phyloP scores from a whole-genome alignment of 2,888 invertebrate genomes.

The Ellobium chinense region DNA sequence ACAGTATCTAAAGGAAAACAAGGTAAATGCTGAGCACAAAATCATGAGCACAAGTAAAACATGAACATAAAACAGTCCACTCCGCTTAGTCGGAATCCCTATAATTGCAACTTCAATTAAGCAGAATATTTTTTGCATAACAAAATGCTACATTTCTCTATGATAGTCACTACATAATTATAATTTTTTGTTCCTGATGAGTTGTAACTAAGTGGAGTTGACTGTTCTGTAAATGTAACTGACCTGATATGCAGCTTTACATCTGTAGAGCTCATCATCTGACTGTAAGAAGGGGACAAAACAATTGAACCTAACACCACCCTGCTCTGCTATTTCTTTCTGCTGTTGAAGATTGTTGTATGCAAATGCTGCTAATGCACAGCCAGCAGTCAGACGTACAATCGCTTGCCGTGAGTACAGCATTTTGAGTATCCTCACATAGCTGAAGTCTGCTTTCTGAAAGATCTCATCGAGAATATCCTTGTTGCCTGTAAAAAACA shows the following conservation, averaged over 20 bases:
- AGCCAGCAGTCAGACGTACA: conserved; percentile 72
- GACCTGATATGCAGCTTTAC: conserved; percentile 78
- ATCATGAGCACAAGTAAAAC: no score
- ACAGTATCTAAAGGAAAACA: no score
- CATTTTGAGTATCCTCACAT: conserved; percentile 74
- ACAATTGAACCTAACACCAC: conserved; percentile 75
- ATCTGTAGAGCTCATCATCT: conserved; percentile 73
- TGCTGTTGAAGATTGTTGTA: conserved; percentile 77
- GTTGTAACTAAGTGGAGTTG: no score
- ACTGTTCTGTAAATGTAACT: no score
- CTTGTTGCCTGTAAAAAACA: conserved; percentile 64
- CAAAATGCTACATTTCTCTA: no score
- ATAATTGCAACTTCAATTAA: no score
- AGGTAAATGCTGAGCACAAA: no score
- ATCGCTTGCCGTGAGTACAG: conserved; percentile 70
- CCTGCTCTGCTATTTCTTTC: conserved; percentile 75
- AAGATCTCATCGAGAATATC: conserved; percentile 73
- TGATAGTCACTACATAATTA: no score
- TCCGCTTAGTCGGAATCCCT: no score
- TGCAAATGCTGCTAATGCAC: conserved; percentile 76
- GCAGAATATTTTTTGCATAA: no score
- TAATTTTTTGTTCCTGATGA: no score
- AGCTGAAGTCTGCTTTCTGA: conserved; percentile 74
- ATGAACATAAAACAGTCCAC: no score
- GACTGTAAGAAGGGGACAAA: conserved; percentile 76